Evolutionary conservation across 2,888 invertebrate species (phyloP).

Genomic region (Aelia acuminata): DNA sequence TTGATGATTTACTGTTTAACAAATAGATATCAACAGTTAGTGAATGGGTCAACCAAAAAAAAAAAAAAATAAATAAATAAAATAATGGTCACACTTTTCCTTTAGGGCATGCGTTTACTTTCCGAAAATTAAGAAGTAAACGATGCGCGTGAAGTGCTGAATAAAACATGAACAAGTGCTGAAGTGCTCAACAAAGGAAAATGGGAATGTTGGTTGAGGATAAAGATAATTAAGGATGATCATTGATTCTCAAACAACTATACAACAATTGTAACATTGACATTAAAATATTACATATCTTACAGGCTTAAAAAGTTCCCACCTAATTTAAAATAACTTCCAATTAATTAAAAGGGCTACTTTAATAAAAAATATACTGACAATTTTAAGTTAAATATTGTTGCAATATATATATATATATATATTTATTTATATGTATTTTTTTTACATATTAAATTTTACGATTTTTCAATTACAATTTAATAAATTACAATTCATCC

Average conservation of each 20-base stretch:
- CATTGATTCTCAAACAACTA: slow-evolving; percentile 21
- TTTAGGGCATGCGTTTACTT: too few species aligned
- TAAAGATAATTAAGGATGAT: neutral
- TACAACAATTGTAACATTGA: neutral
- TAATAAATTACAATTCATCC: slow-evolving; percentile 41
- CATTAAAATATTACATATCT: slow-evolving; percentile 26
- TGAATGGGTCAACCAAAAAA: neutral
- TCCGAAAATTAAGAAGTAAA: too few species aligned
- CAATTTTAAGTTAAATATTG: slow-evolving; percentile 31
- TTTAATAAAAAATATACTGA: slow-evolving; percentile 49
- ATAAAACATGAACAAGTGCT: too few species aligned
- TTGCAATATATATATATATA: slow-evolving; percentile 38
- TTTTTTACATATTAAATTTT: slow-evolving; percentile 30
- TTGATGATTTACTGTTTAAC: neutral
- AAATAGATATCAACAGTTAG: neutral
- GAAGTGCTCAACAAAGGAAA: too few species aligned
- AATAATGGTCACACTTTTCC: neutral
- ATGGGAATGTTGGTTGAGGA: neutral
- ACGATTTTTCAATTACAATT: slow-evolving; percentile 29
- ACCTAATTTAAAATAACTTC: slow-evolving; percentile 24
- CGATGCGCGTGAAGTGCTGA: too few species aligned
- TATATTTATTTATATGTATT: neutral
- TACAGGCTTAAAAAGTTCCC: slow-evolving; percentile 4
- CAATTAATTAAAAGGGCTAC: slow-evolving; percentile 22
- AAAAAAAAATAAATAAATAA: too few species aligned